Evolutionary conservation across 2,797 vertebrate genomes (phyloP).

Genomic region (Delichon dasypus): DNA sequence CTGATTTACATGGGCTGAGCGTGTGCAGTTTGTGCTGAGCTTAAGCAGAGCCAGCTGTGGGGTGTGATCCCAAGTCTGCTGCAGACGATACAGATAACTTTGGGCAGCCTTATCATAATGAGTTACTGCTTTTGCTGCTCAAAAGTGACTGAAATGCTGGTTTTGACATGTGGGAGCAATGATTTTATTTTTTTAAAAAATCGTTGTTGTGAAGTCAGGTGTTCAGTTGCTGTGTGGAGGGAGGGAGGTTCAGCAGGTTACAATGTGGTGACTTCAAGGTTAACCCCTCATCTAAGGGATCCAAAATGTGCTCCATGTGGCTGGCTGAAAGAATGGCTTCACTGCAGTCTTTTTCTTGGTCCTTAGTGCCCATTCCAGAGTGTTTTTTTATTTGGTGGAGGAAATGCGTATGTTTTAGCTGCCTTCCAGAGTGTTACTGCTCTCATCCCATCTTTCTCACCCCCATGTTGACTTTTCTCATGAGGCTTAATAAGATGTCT

Average conservation of each 20-base stretch:
- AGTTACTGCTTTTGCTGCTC: not conserved
- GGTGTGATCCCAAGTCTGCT: not conserved
- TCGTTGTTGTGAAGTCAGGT: accelerated
- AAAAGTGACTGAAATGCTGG: not conserved
- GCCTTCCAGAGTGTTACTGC: not conserved
- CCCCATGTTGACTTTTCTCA: not conserved
- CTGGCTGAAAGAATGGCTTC: not conserved
- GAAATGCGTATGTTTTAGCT: not conserved
- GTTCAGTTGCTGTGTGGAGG: not conserved
- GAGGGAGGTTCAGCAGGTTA: not conserved
- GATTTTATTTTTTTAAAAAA: not conserved
- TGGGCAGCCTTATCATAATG: not conserved
- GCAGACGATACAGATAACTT: not conserved
- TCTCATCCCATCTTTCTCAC: accelerated
- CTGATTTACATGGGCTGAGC: not conserved
- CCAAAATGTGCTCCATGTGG: not conserved
- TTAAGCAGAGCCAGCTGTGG: not conserved
- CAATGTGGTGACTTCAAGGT: not conserved
- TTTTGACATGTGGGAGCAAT: not conserved
- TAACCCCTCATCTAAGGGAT: not conserved
- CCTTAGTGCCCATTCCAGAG: not conserved
- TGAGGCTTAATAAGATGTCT: not conserved
- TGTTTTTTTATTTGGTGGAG: not conserved
- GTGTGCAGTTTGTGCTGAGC: not conserved
- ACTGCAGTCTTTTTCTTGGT: not conserved